These are phyloP conservation scores for Allygus modestus DNA, from an alignment of 2,888 invertebrate species.

Conservation along the genomic window DNA sequence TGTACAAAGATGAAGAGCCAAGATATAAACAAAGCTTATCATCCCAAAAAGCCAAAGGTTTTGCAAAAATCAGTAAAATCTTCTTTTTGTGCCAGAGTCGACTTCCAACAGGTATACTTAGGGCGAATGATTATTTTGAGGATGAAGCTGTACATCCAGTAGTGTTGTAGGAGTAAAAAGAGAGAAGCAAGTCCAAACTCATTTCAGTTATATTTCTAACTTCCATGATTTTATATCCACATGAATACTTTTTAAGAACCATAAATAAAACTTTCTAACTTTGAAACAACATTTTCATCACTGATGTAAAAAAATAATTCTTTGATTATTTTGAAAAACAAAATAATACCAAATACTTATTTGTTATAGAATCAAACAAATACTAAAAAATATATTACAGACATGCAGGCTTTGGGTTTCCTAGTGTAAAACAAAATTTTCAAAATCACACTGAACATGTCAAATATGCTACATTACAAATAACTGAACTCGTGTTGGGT, in stretches of 20 bases:
- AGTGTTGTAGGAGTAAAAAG: no score
- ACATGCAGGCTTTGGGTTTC: neutral
- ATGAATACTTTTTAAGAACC: neutral
- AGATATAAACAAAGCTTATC: no score
- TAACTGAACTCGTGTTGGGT: neutral
- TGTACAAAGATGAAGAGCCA: no score
- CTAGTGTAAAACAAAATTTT: neutral
- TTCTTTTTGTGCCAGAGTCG: no score
- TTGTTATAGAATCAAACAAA: neutral
- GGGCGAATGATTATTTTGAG: no score
- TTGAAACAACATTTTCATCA: neutral
- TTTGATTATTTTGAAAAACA: neutral
- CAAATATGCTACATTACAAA: no score
- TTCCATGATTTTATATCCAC: slow-evolving; percentile 6
- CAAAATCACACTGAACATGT: neutral
- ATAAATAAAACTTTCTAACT: slow-evolving; percentile 26
- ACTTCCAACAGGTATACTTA: no score
- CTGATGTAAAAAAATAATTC: slow-evolving; percentile 29
- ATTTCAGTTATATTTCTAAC: slow-evolving; percentile 16
- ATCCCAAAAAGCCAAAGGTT: no score
- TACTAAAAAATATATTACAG: slow-evolving; percentile 21
- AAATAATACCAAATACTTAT: neutral
- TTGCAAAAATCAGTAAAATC: no score
- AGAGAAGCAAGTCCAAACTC: neutral
- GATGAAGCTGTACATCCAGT: no score